phyloP scores from a whole-genome alignment of 2,888 invertebrate genomes.

The Lomographa bimaculata region DNA sequence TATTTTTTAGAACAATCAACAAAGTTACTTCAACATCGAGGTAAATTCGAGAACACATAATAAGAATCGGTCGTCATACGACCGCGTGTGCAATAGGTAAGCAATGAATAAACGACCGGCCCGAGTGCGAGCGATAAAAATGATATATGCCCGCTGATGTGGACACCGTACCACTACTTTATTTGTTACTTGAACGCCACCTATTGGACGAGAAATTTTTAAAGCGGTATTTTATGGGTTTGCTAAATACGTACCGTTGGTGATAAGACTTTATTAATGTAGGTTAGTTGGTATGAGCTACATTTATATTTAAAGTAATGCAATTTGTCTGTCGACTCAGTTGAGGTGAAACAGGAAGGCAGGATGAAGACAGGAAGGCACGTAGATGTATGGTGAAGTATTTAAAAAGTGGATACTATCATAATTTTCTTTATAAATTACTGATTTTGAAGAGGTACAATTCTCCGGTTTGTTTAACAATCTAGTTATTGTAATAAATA shows the following conservation, averaged over 20 bases:
- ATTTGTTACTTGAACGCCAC: conserved; percentile 66
- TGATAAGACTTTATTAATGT: conserved; percentile 17
- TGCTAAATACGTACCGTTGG: conserved; percentile 22
- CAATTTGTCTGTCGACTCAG: too few species aligned
- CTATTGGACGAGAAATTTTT: conserved; percentile 38
- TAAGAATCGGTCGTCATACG: conserved; percentile 55
- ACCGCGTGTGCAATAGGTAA: conserved; percentile 78
- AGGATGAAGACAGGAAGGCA: too few species aligned
- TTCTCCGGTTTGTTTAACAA: too few species aligned
- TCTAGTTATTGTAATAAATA: too few species aligned
- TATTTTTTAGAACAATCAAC: too few species aligned
- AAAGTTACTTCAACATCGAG: too few species aligned
- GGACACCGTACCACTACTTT: conserved; percentile 68
- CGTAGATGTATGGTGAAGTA: too few species aligned
- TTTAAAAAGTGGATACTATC: too few species aligned
- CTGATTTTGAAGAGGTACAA: too few species aligned
- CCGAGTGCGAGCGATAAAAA: conserved; percentile 80
- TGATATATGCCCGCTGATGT: conserved; percentile 75
- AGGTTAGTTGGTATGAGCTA: background rate
- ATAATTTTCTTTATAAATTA: too few species aligned
- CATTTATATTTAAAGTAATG: background rate
- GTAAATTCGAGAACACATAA: conserved; percentile 41
- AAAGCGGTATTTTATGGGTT: conserved; percentile 44
- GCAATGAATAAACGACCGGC: conserved; percentile 78
- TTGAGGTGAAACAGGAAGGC: too few species aligned